Conservation (phyloP, 2,797 vertebrate genomes). For the Liparis tanakae region DNA sequence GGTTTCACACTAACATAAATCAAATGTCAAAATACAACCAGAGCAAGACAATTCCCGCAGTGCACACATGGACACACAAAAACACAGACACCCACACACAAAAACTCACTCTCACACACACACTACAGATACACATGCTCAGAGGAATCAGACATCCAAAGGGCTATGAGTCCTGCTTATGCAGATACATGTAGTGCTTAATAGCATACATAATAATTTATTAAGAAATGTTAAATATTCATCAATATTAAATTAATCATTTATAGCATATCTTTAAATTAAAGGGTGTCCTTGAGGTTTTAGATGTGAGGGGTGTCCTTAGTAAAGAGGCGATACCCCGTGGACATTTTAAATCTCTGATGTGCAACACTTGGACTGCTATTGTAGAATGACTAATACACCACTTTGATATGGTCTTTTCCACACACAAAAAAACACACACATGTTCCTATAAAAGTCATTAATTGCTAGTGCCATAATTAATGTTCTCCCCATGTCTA, state of each 20-base stretch:
- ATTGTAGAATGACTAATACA: constrained; percentile 63
- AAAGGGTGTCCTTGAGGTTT: constrained; percentile 83
- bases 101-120: constrained; percentile 30
- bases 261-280: constrained; percentile 85
- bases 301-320: constrained; percentile 76
- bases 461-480: constrained; percentile 50
- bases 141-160: constrained; percentile 64
- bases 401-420: constrained; percentile 69
- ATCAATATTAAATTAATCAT: constrained; percentile 85
- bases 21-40: constrained; percentile 86
- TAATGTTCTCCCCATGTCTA: constrained; percentile 33
- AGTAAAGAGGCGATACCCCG: constrained; percentile 68
- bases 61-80: constrained; percentile 67
- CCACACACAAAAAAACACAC: constrained; percentile 27
- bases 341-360: constrained; percentile 76
- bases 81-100: constrained; percentile 25
- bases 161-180: constrained; percentile 67
- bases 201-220: constrained; percentile 85
- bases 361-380: constrained; percentile 60
- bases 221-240: constrained; percentile 86
- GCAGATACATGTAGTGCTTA: constrained; percentile 78
- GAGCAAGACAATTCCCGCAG: constrained; percentile 82
- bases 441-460: constrained; percentile 55
- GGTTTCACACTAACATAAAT: constrained; percentile 86
- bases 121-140: constrained; percentile 54